Conservation (phyloP, 2,797 vertebrate species). For the Benthosema pterotum region DNA sequence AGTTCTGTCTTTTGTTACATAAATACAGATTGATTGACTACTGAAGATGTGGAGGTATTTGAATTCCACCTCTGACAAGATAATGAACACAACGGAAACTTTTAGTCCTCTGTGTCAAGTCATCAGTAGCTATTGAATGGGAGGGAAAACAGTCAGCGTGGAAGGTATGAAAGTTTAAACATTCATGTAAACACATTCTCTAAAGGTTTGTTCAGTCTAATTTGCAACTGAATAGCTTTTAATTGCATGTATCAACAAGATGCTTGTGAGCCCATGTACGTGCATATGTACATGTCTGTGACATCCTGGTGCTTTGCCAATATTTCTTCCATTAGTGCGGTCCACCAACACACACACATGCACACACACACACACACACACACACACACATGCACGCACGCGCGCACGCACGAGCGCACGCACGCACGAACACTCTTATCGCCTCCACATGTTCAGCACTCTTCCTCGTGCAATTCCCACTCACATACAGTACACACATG, state of each 20-base stretch:
- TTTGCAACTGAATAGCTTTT: constrained; percentile 65
- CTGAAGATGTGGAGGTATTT: not conserved
- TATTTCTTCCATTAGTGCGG: constrained; percentile 61
- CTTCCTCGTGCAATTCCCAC: constrained; percentile 9
- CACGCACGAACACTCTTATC: constrained; percentile 44
- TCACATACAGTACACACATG: not conserved
- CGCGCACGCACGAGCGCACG: constrained; percentile 16
- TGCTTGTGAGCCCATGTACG: constrained; percentile 45
- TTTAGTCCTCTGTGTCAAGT: not conserved
- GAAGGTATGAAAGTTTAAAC: constrained; percentile 34
- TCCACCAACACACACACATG: constrained; percentile 40
- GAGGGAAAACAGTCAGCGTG: constrained; percentile 25
- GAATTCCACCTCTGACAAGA: no score
- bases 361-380: not conserved
- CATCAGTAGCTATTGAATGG: not conserved
- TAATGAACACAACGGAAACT: no score
- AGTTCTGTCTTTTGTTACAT: not conserved
- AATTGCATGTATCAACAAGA: constrained; percentile 67
- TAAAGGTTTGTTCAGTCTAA: constrained; percentile 54
- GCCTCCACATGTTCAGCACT: constrained; percentile 12
- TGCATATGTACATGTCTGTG: constrained; percentile 57
- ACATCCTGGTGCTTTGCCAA: constrained; percentile 58
- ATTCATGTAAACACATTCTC: constrained; percentile 47
- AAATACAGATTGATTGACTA: not conserved
- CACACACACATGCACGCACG: constrained; percentile 36